These are phyloP conservation scores for Pseudotriccus pelzelni DNA, from an alignment of 2,797 vertebrate genomes.

Conservation along the genomic window DNA sequence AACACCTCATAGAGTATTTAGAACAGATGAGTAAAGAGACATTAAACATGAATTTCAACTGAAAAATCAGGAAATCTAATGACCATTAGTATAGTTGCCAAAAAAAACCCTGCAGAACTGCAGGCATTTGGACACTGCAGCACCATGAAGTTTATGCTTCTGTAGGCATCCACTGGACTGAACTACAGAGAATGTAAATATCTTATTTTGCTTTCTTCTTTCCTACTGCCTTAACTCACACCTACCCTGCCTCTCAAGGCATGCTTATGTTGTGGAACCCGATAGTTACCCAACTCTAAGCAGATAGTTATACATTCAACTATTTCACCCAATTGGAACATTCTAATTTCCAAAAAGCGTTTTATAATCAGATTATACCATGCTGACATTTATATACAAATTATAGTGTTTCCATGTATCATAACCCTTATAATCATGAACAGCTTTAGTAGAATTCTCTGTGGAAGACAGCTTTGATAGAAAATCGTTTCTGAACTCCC, in stretches of 20 bases:
- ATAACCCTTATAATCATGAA: slow-evolving; percentile 57
- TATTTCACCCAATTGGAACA: background rate
- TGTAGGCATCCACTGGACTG: background rate
- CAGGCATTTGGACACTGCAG: background rate
- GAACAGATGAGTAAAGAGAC: background rate
- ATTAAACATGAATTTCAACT: background rate
- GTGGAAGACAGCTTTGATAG: slow-evolving; percentile 67
- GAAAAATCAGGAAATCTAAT: background rate
- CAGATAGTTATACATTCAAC: background rate
- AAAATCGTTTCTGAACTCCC: slow-evolving; percentile 64
- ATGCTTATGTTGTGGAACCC: background rate
- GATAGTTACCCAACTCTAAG: background rate
- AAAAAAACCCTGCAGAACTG: background rate
- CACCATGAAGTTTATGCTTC: background rate
- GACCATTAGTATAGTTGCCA: background rate
- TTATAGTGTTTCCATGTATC: slow-evolving; percentile 61
- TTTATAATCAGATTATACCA: slow-evolving; percentile 62
- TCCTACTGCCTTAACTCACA: background rate
- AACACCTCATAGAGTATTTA: background rate
- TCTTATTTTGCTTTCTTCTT: background rate
- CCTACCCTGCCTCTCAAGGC: background rate
- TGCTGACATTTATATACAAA: slow-evolving; percentile 66
- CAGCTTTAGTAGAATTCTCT: slow-evolving; percentile 66
- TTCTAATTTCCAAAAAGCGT: slow-evolving; percentile 32
- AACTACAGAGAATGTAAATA: background rate